These are phyloP conservation scores for Pteromalus puparum DNA, from an alignment of 1,140 invertebrate species.

Conservation along the genomic window DNA sequence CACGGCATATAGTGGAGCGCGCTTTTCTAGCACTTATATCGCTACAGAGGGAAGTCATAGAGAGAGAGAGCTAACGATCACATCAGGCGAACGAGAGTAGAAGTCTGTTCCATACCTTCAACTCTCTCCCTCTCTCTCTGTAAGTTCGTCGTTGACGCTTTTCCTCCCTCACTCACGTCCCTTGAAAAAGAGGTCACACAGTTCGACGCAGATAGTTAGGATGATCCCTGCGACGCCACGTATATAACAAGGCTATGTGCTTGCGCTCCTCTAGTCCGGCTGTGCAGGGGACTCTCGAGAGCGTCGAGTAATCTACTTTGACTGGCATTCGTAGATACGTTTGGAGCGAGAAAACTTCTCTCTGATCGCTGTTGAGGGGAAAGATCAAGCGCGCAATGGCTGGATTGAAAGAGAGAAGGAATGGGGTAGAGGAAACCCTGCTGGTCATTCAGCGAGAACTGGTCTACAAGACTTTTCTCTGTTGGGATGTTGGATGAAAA, in stretches of 20 bases:
- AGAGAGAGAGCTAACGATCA: neutral
- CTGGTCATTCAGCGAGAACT: too few relatives aligned
- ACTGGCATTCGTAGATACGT: slow-evolving; percentile 12
- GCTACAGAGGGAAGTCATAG: neutral
- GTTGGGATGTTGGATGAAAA: too few relatives aligned
- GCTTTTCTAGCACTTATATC: neutral
- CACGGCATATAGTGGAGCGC: neutral
- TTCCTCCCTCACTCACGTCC: too few relatives aligned
- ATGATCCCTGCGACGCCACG: neutral
- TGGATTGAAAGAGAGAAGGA: neutral
- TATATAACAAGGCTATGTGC: neutral
- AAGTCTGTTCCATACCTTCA: neutral
- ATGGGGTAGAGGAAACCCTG: too few relatives aligned
- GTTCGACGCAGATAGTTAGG: slow-evolving; percentile 7
- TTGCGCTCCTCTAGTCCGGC: neutral
- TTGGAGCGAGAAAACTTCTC: slow-evolving; percentile 13
- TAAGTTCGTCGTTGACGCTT: neutral
- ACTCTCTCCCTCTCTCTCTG: too few relatives aligned
- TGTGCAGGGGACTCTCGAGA: neutral
- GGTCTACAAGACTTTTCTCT: too few relatives aligned
- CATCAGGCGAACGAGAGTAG: neutral
- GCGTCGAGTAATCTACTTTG: slow-evolving; percentile 18
- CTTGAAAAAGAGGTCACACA: slow-evolving; percentile 28
- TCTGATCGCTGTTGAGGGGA: neutral
- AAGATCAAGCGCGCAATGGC: neutral